These are phyloP conservation scores for Dromaius novaehollandiae DNA, from an alignment of 2,113 vertebrate species.

Conservation along the genomic window DNA sequence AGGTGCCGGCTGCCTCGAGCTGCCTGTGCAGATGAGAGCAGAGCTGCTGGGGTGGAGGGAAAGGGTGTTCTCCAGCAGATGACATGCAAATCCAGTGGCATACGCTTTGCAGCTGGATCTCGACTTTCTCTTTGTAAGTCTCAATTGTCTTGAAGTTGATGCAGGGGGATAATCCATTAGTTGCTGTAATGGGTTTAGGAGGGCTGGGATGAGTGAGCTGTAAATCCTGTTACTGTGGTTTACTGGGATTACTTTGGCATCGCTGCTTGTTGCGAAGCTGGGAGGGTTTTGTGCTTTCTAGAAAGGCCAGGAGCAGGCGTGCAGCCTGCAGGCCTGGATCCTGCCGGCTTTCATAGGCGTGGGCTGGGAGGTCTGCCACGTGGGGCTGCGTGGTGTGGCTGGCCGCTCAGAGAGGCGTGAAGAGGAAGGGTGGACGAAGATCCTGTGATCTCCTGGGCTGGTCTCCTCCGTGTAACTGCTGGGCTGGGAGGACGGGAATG, in stretches of 20 bases:
- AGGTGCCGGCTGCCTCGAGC: background rate
- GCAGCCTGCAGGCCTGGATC: background rate
- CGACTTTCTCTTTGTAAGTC: background rate
- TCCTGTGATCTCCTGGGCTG: background rate
- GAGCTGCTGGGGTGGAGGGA: fast-evolving
- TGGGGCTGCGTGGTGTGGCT: background rate
- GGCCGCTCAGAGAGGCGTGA: background rate
- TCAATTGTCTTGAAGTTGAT: background rate
- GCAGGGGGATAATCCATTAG: background rate
- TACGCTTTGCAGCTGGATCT: background rate
- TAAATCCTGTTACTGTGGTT: conserved; percentile 39
- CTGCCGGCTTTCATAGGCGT: too few relatives aligned
- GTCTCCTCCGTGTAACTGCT: background rate
- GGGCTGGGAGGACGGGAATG: background rate
- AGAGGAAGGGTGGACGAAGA: background rate
- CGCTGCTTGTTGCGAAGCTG: fast-evolving
- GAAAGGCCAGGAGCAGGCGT: background rate
- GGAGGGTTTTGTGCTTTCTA: background rate
- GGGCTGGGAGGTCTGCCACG: too few relatives aligned
- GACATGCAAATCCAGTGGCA: background rate
- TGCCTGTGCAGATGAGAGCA: background rate
- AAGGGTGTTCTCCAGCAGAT: background rate
- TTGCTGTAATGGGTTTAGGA: conserved; percentile 31
- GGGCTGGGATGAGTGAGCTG: background rate
- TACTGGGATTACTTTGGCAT: background rate